Base-by-base conservation (phyloP, 2,888 invertebrate genomes). In the Gibbula magus region DNA sequence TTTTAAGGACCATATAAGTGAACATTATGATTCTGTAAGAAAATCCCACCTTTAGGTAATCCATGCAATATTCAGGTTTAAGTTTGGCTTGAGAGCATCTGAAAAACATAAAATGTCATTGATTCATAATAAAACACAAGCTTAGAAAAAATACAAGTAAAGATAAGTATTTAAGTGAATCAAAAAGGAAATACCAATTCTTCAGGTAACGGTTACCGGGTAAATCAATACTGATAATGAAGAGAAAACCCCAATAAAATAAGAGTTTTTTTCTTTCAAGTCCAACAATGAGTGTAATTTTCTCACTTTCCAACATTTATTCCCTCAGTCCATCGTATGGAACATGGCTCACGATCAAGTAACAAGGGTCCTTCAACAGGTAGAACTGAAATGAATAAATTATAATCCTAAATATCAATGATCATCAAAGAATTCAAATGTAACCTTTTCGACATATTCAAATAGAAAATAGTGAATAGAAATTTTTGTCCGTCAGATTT, bases 241-340 rank as follows among this genome's bases (percentile, higher is more conserved):
- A n/a, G n/a, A n/a, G n/a, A n/a, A n/a, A n/a, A n/a, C n/a, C n/a
- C n/a, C n/a, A n/a, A n/a, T n/a, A n/a, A n/a, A n/a, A n/a, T n/a
- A n/a, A n/a, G n/a, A n/a, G n/a, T n/a, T n/a, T n/a, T n/a, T n/a
- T n/a, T n/a, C n/a, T n/a, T n/a, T n/a, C n/a, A n/a, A n/a, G n/a
- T n/a, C n/a, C 10, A 45, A 45, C 45, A 45, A 8, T 7, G 13
- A 45, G 45, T 13, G 1, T 10, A 70, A 66, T 67, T 20, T 80
- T 80, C 84, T 81, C 75, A 87, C 88, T 85, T 88, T 35, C 88
- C 88, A 73, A 77, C 84, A 81, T 90, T 89, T 75, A 84, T 81
- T 54, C 89, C 90, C 67, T 77, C 56, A 66, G 78, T 81, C 85
- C 88, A 87, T 8, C 82, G 78, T 10, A 81, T 84, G 29, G 73